phyloP scores from a whole-genome alignment of 2,797 vertebrate species.

The Neoniphon sammara region DNA sequence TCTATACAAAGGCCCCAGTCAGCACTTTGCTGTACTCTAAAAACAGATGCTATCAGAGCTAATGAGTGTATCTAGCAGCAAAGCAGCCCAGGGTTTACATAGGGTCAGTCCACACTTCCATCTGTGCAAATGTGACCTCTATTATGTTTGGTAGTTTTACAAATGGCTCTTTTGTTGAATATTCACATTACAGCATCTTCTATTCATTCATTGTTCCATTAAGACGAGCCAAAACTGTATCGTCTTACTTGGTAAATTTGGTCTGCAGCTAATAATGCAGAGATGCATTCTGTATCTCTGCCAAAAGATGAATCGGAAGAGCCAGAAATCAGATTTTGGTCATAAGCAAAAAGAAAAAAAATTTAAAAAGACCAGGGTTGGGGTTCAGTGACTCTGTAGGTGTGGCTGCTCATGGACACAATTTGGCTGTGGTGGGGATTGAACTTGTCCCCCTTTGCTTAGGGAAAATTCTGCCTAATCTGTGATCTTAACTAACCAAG shows the following conservation, averaged over 20 bases:
- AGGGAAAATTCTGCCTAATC: neutral
- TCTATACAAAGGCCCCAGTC: conserved; percentile 71
- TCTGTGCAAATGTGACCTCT: conserved; percentile 18
- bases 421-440: neutral
- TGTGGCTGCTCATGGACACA: conserved; percentile 1
- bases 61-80: conserved; percentile 56
- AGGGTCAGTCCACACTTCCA: conserved; percentile 34
- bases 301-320: neutral
- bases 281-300: neutral
- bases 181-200: neutral
- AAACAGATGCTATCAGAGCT: conserved; percentile 71
- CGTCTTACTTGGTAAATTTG: neutral
- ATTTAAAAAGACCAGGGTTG: neutral
- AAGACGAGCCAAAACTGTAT: neutral
- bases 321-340: neutral
- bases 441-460: conserved; percentile 4
- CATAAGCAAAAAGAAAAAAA: neutral
- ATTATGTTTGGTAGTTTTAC: neutral
- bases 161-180: neutral
- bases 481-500: conserved; percentile 35
- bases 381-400: conserved; percentile 1
- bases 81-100: conserved; percentile 49
- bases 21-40: conserved; percentile 66
- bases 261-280: neutral
- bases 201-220: neutral